phyloP scores from a whole-genome alignment of 1,140 invertebrate species.

The Caenorhabditis briggsae region DNA sequence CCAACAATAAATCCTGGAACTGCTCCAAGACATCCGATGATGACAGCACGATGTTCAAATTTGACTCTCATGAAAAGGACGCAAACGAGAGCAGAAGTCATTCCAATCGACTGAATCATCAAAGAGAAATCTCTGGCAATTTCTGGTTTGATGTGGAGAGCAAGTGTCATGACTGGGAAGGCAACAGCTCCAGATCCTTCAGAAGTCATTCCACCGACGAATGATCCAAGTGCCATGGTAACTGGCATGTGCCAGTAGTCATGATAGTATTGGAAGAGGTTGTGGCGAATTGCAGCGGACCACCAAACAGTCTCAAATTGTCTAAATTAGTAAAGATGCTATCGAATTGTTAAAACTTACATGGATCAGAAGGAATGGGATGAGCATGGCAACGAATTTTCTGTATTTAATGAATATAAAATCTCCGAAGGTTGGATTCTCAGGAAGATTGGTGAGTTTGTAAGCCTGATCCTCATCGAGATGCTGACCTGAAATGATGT shows the following conservation, averaged over 20 bases:
- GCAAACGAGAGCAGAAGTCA: conserved; percentile 70
- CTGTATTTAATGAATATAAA: conserved; percentile 68
- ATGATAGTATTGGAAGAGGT: conserved; percentile 67
- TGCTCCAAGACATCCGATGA: conserved; percentile 72
- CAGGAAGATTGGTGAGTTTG: conserved; percentile 58
- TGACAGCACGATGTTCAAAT: conserved; percentile 71
- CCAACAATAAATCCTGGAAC: conserved; percentile 71
- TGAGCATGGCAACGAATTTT: conserved; percentile 69
- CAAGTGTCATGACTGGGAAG: conserved; percentile 76
- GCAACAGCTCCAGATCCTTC: conserved; percentile 73
- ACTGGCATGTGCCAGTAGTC: conserved; percentile 68
- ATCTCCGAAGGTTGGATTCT: conserved; percentile 68
- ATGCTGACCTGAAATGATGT: conserved; percentile 66
- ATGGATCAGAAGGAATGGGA: conserved; percentile 70
- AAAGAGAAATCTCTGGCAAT: conserved; percentile 74
- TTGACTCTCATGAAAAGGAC: conserved; percentile 73
- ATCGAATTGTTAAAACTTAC: conserved; percentile 10
- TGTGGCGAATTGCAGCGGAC: conserved; percentile 70
- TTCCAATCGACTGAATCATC: conserved; percentile 75
- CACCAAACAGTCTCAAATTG: conserved; percentile 67
- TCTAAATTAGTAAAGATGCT: neutral
- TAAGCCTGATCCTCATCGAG: conserved; percentile 64
- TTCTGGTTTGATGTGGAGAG: conserved; percentile 69
- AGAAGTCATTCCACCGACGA: conserved; percentile 67
- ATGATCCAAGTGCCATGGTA: conserved; percentile 71